Conservation (phyloP, 2,797 vertebrate genomes). For the Phyllotis vaccarum region DNA sequence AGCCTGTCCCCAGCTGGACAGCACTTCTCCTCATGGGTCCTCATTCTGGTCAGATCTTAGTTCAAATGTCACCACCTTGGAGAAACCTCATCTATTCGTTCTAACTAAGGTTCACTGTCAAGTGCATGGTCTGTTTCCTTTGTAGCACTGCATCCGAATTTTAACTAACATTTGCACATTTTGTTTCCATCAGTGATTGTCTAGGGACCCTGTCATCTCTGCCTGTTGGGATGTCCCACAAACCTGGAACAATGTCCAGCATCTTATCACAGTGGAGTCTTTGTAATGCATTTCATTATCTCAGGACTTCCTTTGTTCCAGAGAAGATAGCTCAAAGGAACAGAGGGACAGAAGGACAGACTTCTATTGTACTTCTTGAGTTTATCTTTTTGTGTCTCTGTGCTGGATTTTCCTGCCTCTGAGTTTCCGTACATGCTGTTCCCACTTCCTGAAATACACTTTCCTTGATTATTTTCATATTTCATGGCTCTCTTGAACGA, state of each 20-base stretch:
- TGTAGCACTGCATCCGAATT: background rate
- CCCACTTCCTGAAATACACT: background rate
- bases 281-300: background rate
- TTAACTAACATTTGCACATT: background rate
- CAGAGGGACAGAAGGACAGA: background rate
- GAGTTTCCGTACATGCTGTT: background rate
- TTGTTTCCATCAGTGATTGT: background rate
- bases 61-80: background rate
- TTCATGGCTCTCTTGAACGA: background rate
- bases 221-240: background rate
- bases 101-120: background rate
- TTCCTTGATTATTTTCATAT: background rate
- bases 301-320: background rate
- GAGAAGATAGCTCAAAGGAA: background rate
- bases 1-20: background rate
- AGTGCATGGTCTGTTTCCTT: background rate
- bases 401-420: background rate
- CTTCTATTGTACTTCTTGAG: background rate
- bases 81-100: background rate
- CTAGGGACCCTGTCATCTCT: background rate
- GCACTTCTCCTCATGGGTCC: background rate
- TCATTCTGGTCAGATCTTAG: background rate
- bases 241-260: background rate
- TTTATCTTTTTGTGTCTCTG: background rate
- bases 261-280: background rate